Evolutionary conservation across 92 coral and sea anemone genomes (phyloP).

Genomic region (Chrysogorgia sp.): DNA sequence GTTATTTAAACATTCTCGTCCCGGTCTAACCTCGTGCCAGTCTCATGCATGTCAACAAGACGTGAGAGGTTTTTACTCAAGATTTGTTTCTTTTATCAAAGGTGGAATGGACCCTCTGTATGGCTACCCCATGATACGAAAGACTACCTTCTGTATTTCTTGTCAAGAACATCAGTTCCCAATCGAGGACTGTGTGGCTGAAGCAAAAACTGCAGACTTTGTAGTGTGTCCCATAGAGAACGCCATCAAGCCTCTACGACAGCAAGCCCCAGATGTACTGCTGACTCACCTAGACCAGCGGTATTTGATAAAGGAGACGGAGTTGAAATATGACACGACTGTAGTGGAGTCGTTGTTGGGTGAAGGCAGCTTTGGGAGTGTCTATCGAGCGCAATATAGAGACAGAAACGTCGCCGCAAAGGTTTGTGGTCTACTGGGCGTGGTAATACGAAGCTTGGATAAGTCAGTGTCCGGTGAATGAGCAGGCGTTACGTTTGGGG

Average conservation of each 20-base stretch:
- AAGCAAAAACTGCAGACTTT: constrained; percentile 57
- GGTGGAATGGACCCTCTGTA: constrained; percentile 78
- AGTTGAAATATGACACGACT: constrained; percentile 58
- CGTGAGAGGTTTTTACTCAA: no score
- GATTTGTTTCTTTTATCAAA: constrained; percentile 29
- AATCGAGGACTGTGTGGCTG: constrained; percentile 70
- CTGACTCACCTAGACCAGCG: constrained; percentile 76
- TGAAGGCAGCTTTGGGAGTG: constrained; percentile 89
- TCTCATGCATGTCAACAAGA: no score
- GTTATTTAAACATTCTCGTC: no score
- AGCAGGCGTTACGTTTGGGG: no score
- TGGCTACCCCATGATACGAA: constrained; percentile 67
- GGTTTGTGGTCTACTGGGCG: constrained; percentile 55
- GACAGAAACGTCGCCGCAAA: constrained; percentile 84
- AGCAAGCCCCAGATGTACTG: constrained; percentile 86
- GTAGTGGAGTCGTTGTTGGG: constrained; percentile 69
- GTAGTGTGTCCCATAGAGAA: constrained; percentile 80
- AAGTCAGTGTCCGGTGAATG: neutral
- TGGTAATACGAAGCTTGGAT: no score
- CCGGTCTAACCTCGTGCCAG: no score
- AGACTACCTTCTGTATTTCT: constrained; percentile 57
- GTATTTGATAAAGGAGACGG: constrained; percentile 61
- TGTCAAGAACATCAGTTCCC: constrained; percentile 81
- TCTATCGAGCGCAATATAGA: constrained; percentile 77
- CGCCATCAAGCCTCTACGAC: constrained; percentile 65